Percentiles rank a stretch among this genome's conserved stretches.
Conservation (phyloP, 2,797 vertebrate genomes). For the Artibeus jamaicensis region DNA sequence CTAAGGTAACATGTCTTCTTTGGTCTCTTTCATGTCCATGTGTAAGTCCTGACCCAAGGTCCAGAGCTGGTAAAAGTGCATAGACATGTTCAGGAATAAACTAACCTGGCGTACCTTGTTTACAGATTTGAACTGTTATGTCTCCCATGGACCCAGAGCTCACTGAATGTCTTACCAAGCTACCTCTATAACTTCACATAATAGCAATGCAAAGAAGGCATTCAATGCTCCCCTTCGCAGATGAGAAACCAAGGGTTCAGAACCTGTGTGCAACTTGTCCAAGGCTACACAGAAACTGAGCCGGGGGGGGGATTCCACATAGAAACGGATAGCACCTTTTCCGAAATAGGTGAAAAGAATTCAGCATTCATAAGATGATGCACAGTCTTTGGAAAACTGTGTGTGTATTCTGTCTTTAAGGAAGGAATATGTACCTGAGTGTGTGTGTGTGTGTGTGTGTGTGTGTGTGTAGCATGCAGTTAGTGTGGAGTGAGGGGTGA, state of each 20-base stretch:
- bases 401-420: neutral
- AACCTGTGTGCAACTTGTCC: neutral
- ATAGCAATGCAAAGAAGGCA: neutral
- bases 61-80: neutral
- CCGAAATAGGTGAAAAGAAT: neutral
- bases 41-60: neutral
- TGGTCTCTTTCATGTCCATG: neutral
- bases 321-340: neutral
- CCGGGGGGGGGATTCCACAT: neutral
- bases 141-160: neutral
- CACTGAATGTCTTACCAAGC: neutral
- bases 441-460: too few relatives aligned
- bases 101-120: too few relatives aligned
- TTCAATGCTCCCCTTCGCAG: neutral
- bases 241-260: neutral
- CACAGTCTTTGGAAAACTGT: neutral
- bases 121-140: neutral
- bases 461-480: neutral
- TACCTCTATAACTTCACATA: neutral
- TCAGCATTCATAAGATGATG: neutral
- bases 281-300: neutral
- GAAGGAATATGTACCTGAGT: neutral
- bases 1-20: neutral
- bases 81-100: neutral
- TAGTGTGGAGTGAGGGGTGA: neutral